Evolutionary conservation across 2,888 invertebrate genomes (phyloP).

Genomic region (Anoncus sp.): DNA sequence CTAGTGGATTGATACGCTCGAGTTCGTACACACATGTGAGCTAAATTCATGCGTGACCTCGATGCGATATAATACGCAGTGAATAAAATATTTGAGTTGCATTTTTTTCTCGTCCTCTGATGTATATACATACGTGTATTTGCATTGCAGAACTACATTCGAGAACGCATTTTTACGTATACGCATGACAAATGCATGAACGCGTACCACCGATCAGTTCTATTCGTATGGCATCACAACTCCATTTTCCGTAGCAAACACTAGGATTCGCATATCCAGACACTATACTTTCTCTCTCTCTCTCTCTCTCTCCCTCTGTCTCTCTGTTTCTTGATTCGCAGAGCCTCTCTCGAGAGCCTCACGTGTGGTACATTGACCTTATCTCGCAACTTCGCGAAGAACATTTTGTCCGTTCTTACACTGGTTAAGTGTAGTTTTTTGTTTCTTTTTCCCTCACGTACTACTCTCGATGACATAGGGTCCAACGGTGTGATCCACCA

Average conservation of each 20-base stretch:
- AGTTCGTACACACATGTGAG: conserved; percentile 10
- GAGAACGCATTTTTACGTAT: conserved; percentile 6
- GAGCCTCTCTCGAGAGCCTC: background rate
- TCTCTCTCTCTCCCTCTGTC: too few species aligned
- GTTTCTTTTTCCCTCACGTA: background rate
- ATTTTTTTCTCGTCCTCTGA: conserved; percentile 16
- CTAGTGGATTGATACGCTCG: conserved; percentile 36
- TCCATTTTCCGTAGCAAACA: conserved; percentile 19
- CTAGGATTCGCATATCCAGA: conserved; percentile 16
- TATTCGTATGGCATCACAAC: conserved; percentile 4
- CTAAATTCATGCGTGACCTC: conserved; percentile 38
- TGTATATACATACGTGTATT: background rate
- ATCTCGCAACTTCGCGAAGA: conserved; percentile 27
- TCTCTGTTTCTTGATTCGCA: background rate
- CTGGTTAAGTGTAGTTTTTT: conserved; percentile 50
- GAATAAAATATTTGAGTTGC: conserved; percentile 28
- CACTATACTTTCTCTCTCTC: background rate
- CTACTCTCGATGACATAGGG: conserved; percentile 11
- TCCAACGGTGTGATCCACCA: conserved; percentile 22
- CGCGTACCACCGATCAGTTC: background rate
- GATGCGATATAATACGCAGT: conserved; percentile 35
- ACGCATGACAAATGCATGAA: conserved; percentile 20
- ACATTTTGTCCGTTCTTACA: conserved; percentile 20
- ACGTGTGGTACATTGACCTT: conserved; percentile 28
- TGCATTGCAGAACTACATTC: background rate